These are phyloP conservation scores for Girardinichthys multiradiatus DNA, from an alignment of 2,113 vertebrate genomes.

Conservation along the genomic window DNA sequence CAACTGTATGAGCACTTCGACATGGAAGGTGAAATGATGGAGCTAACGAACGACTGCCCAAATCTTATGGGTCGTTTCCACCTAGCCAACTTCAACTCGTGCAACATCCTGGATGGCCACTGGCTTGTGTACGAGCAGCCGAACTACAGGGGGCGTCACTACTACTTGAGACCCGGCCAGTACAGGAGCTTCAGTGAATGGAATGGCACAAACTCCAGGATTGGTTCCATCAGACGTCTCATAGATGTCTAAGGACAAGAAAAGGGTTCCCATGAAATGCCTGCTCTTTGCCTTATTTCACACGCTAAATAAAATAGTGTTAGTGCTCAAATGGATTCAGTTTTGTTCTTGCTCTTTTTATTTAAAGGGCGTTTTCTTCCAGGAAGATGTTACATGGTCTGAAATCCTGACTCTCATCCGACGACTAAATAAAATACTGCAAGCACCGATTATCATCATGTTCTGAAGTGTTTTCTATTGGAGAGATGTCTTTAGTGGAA, in stretches of 20 bases:
- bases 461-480: conserved; percentile 48
- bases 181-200: conserved; percentile 70
- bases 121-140: conserved; percentile 81
- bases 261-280: conserved; percentile 68
- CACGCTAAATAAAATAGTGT: conserved; percentile 74
- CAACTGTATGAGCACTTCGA: conserved; percentile 74
- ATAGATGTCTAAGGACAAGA: conserved; percentile 70
- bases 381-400: conserved; percentile 24
- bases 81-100: conserved; percentile 76
- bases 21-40: conserved; percentile 75
- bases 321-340: conserved; percentile 59
- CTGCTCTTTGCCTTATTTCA: conserved; percentile 76
- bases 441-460: conserved; percentile 30
- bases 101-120: conserved; percentile 78
- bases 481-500: not conserved
- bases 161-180: conserved; percentile 68
- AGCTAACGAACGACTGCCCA: conserved; percentile 73
- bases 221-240: conserved; percentile 67
- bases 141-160: conserved; percentile 72
- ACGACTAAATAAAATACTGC: conserved; percentile 69
- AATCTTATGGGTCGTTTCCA: conserved; percentile 73
- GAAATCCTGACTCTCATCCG: conserved; percentile 48
- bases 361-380: conserved; percentile 44
- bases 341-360: conserved; percentile 74
- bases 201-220: conserved; percentile 57